A percentile compares a stretch with the other conserved stretches of the same genome.
phyloP scores from a whole-genome alignment of 2,888 invertebrate genomes.

The Leucoptera coffeella region DNA sequence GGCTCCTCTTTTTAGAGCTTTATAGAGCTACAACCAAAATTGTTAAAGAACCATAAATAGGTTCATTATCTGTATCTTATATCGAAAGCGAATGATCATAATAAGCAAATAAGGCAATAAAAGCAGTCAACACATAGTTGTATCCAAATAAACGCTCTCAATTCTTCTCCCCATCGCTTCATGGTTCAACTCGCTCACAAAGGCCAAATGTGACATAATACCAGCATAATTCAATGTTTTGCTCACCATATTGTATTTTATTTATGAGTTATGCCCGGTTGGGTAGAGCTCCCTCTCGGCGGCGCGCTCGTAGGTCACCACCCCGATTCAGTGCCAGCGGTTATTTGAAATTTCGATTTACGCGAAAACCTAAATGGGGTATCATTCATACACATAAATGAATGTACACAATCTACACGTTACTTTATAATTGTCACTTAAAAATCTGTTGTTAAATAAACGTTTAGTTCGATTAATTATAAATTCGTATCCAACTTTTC shows the following conservation, averaged over 20 bases:
- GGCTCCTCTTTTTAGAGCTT: constrained; percentile 34
- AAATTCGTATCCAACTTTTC: too few species aligned
- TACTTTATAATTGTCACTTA: too few species aligned
- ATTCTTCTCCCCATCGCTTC: constrained; percentile 22
- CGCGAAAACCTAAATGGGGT: too few species aligned
- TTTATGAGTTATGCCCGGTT: constrained; percentile 50
- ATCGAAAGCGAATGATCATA: too few species aligned
- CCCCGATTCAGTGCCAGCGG: background rate
- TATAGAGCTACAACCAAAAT: constrained; percentile 12
- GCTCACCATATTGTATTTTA: constrained; percentile 57
- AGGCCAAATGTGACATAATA: constrained; percentile 55
- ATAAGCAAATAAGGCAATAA: too few species aligned
- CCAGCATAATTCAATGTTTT: constrained; percentile 54
- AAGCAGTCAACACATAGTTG: too few species aligned
- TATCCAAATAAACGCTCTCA: background rate
- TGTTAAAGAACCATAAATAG: background rate
- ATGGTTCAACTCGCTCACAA: constrained; percentile 43
- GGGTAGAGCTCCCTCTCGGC: constrained; percentile 20
- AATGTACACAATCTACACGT: too few species aligned
- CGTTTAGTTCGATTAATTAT: too few species aligned
- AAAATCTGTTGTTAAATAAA: too few species aligned
- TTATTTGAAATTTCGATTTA: too few species aligned
- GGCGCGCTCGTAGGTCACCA: constrained; percentile 4
- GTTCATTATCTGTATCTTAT: too few species aligned
- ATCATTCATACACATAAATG: too few species aligned